Base-by-base conservation (phyloP, 2,888 invertebrate genomes). In the Patella depressa region DNA sequence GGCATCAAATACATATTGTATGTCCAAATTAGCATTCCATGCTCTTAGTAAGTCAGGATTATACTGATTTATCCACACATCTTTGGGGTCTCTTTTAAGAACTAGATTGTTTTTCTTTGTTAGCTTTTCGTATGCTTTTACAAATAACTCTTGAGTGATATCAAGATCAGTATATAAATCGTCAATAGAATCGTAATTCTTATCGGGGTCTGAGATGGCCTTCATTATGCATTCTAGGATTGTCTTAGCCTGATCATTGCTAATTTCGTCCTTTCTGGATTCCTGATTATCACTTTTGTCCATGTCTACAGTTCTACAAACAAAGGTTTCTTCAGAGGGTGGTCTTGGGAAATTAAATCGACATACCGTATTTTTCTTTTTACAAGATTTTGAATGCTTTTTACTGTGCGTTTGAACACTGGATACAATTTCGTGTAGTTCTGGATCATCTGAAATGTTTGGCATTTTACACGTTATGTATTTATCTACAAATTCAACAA, bases 391-490 rank as follows among this genome's bases (percentile, higher is more conserved):
- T 15, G 78, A 72, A 72, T 82, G 82, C 55, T 65, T 78, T 15
- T 71, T n/a, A 53, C 69, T 57, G 19, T 82, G 82, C 7, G n/a
- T 73, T 65, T 83, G 81, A 45, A 76, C 14, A 14, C 72, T 57
- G 1, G 78, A 17, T 15, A 81, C 19, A 65, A 70, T 71, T 11
- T 78, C 78, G 34, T 57, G n/a, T 34, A 80, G 24, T 12, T 71
- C 34, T 54, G 78, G 73, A 24, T 81, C 75, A 4, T 45, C 70
- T 4, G 75, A 73, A 45, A 75, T 73, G 55, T 71, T 73, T 29
- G 81, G 83, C 17, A 80, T 55, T 9, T 73, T 15, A 70, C 83
- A 80, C n/a, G 80, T 71, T n/a, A 83, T 53, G n/a, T 74, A 53
- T 5, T 77, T 74, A 34, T 81, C 82, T 45, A 81, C 69, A 55